A percentile compares a stretch with the other conserved stretches of the same genome.
phyloP scores from a whole-genome alignment of 2,888 invertebrate genomes.

The Eupeodes luniger region DNA sequence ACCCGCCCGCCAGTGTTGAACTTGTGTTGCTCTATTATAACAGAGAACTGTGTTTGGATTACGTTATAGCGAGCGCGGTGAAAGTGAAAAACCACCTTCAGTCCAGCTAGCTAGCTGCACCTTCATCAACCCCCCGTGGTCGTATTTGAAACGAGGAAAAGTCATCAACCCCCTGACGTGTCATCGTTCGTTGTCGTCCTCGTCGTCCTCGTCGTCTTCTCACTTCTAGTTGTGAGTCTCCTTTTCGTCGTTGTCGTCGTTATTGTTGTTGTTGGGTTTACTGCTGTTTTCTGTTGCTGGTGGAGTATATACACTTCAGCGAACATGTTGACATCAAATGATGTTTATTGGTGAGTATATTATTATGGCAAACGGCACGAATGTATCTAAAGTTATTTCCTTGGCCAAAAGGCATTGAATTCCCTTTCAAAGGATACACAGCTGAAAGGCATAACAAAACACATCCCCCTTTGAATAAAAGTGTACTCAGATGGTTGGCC shows the following conservation, averaged over 20 bases:
- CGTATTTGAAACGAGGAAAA: slow-evolving; percentile 50
- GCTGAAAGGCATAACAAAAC: slow-evolving; percentile 38
- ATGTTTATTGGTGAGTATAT: slow-evolving; percentile 81
- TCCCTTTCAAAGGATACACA: slow-evolving; percentile 60
- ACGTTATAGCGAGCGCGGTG: slow-evolving; percentile 71
- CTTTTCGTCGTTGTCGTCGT: background rate
- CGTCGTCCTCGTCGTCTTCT: slow-evolving; percentile 19
- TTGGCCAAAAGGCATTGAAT: slow-evolving; percentile 35
- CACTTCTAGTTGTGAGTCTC: slow-evolving; percentile 2
- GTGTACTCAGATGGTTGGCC: background rate
- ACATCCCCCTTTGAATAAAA: background rate
- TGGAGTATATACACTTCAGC: slow-evolving; percentile 64
- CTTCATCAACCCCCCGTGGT: background rate
- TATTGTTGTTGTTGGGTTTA: slow-evolving; percentile 18
- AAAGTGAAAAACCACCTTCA: slow-evolving; percentile 74
- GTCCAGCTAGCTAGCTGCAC: background rate
- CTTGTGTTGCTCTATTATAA: slow-evolving; percentile 38
- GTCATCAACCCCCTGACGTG: slow-evolving; percentile 71
- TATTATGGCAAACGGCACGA: slow-evolving; percentile 10
- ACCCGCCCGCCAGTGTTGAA: background rate
- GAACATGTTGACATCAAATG: slow-evolving; percentile 82
- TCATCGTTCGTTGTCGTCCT: background rate
- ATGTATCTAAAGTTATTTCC: slow-evolving; percentile 62
- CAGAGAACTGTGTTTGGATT: slow-evolving; percentile 63
- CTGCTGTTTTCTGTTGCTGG: slow-evolving; percentile 6